Conservation (phyloP, 2,888 invertebrate genomes). For the Mythimna pallens region DNA sequence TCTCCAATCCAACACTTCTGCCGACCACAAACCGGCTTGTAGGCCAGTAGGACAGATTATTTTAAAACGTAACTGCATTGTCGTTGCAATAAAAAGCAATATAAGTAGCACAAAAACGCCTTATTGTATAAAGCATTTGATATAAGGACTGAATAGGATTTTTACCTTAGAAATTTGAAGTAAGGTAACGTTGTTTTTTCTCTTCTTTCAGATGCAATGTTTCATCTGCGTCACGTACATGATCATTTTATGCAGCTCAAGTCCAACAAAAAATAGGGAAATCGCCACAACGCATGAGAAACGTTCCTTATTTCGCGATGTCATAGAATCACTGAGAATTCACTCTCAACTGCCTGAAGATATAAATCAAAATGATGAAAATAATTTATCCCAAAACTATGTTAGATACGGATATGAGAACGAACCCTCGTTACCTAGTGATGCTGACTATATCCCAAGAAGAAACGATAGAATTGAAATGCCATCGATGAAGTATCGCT, state of each 20-base stretch:
- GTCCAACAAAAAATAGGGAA: conserved; percentile 74
- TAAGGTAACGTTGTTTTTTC: conserved; percentile 28
- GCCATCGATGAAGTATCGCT: conserved; percentile 83
- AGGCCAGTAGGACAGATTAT: conserved; percentile 48
- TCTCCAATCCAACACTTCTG: conserved; percentile 31
- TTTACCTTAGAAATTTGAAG: background rate
- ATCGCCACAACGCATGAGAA: conserved; percentile 72
- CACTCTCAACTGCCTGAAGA: conserved; percentile 81
- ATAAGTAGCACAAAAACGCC: background rate
- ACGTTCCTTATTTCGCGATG: conserved; percentile 84
- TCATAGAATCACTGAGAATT: conserved; percentile 84
- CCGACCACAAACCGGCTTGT: conserved; percentile 45
- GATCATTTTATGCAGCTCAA: conserved; percentile 81
- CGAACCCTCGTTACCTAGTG: conserved; percentile 77
- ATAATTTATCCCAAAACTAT: conserved; percentile 79
- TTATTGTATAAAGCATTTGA: background rate
- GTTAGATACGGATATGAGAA: conserved; percentile 78
- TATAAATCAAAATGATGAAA: conserved; percentile 79
- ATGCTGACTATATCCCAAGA: conserved; percentile 81
- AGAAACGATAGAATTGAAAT: conserved; percentile 86
- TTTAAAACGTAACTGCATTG: conserved; percentile 28
- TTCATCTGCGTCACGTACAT: conserved; percentile 86
- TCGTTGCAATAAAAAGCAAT: conserved; percentile 9
- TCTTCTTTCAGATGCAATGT: conserved; percentile 85
- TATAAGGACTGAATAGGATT: background rate